Evolutionary conservation across 2,888 invertebrate genomes (phyloP).

Genomic region (Cinara cedri): DNA sequence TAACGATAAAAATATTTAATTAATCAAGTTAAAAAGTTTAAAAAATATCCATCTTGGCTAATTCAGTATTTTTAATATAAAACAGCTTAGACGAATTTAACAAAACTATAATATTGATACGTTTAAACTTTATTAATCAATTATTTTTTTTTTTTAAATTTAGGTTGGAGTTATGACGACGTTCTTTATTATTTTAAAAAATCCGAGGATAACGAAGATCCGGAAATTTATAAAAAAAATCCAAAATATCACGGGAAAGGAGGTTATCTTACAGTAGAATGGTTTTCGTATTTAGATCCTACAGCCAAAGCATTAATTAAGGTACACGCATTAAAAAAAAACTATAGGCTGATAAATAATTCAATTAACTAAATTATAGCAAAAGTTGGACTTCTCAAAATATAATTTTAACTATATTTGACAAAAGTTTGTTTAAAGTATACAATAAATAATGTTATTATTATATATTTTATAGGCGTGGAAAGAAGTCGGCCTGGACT

Average conservation of each 20-base stretch:
- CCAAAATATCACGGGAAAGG: conserved; percentile 68
- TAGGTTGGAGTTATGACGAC: conserved; percentile 71
- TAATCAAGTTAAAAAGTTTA: too few relatives aligned
- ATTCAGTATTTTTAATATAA: too few relatives aligned
- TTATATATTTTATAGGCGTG: conserved; percentile 65
- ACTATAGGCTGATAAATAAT: neutral
- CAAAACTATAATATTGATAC: too few relatives aligned
- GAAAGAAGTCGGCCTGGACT: conserved; percentile 68
- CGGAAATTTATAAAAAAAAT: conserved; percentile 65
- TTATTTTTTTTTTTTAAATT: conserved; percentile 54
- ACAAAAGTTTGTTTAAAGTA: too few relatives aligned
- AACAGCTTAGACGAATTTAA: too few relatives aligned
- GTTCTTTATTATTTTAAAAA: conserved; percentile 76
- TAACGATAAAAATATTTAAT: too few relatives aligned
- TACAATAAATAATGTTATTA: neutral
- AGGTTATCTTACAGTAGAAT: conserved; percentile 72
- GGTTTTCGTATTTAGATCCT: conserved; percentile 70
- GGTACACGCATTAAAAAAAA: conserved; percentile 59
- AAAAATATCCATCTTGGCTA: too few relatives aligned
- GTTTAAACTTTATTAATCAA: too few relatives aligned
- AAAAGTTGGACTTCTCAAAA: too few relatives aligned
- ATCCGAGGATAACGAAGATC: conserved; percentile 70
- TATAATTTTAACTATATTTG: too few relatives aligned
- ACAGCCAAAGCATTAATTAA: conserved; percentile 65
- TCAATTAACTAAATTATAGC: neutral